These are phyloP conservation scores for Oreotragus oreotragus DNA, from an alignment of 2,113 vertebrate species.

Conservation along the genomic window DNA sequence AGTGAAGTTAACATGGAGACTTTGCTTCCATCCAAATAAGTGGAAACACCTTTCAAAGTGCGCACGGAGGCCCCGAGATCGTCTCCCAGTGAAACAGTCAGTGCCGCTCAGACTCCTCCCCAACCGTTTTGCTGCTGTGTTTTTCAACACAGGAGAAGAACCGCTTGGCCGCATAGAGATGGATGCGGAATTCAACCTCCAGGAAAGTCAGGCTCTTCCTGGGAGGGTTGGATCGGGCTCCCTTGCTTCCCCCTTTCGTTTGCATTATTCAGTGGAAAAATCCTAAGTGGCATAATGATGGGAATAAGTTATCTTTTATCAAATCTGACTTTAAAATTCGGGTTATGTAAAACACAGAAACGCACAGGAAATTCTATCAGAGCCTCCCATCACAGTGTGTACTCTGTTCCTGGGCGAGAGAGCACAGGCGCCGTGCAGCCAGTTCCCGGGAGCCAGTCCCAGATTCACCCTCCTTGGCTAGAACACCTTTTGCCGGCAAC, in stretches of 20 bases:
- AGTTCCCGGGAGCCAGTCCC: conserved; percentile 71
- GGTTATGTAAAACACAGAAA: conserved; percentile 78
- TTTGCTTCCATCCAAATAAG: conserved; percentile 5
- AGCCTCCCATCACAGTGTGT: conserved; percentile 73
- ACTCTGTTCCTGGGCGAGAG: conserved; percentile 67
- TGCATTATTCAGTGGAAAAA: conserved; percentile 80
- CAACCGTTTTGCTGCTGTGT: neutral
- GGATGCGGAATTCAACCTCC: conserved; percentile 22
- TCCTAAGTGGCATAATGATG: conserved; percentile 75
- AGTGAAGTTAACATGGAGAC: neutral
- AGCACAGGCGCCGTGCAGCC: conserved; percentile 57
- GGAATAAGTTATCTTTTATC: conserved; percentile 75
- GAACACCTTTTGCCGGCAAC: conserved; percentile 77
- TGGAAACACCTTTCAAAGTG: neutral
- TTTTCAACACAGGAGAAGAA: conserved; percentile 47
- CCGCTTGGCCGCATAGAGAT: neutral
- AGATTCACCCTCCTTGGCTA: conserved; percentile 68
- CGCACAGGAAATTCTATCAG: conserved; percentile 79
- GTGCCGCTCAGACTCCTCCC: neutral
- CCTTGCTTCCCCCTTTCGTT: conserved; percentile 38
- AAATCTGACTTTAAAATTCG: conserved; percentile 83
- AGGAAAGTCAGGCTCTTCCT: conserved; percentile 65
- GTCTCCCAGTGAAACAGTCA: neutral
- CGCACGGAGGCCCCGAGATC: neutral
- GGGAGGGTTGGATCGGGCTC: conserved; percentile 63